phyloP scores from a whole-genome alignment of 2,888 invertebrate species.

The Clusia tigrina region DNA sequence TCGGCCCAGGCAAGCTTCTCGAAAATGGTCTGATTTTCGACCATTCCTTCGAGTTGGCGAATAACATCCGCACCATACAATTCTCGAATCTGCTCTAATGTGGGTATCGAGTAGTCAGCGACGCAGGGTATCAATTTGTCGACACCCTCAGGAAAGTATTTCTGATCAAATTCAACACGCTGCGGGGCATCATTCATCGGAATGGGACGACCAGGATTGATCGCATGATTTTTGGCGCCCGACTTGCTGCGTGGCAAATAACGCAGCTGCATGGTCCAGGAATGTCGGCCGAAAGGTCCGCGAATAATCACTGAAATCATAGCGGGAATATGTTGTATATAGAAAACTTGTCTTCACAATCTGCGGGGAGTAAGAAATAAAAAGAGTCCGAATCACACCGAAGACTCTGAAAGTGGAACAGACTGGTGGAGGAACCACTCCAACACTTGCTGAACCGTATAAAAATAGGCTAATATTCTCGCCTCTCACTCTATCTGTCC shows the following conservation, averaged over 20 bases:
- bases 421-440: no score
- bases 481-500: no score
- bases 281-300: slow-evolving; percentile 92
- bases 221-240: slow-evolving; percentile 69
- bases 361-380: neutral
- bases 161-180: slow-evolving; percentile 74
- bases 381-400: neutral
- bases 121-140: slow-evolving; percentile 82
- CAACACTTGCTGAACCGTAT: no score
- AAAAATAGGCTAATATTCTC: no score
- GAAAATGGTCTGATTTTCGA: slow-evolving; percentile 74
- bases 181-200: slow-evolving; percentile 75
- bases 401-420: no score
- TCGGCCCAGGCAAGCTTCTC: slow-evolving; percentile 68
- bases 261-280: slow-evolving; percentile 90
- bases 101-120: slow-evolving; percentile 91
- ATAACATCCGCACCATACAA: slow-evolving; percentile 67
- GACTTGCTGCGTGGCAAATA: slow-evolving; percentile 86
- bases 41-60: slow-evolving; percentile 74
- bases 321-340: no score
- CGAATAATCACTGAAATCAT: slow-evolving; percentile 78
- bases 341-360: neutral
- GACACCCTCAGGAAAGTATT: slow-evolving; percentile 82
- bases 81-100: slow-evolving; percentile 77
- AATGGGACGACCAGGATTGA: slow-evolving; percentile 75